Percentiles rank a stretch among this genome's conserved stretches.
phyloP scores from a whole-genome alignment of 2,113 vertebrate species.

The Notechis scutatus region DNA sequence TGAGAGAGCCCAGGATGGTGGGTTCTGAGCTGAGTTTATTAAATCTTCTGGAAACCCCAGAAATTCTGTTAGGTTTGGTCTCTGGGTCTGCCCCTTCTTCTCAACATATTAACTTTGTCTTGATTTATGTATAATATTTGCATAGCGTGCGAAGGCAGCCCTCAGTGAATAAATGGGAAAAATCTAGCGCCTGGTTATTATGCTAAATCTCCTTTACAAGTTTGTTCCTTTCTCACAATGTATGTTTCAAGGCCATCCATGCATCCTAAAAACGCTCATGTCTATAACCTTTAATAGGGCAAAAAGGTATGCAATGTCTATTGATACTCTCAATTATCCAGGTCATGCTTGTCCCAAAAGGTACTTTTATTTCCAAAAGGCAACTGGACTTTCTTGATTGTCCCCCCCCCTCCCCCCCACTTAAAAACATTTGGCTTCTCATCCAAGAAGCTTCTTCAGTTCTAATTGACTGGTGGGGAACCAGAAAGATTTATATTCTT shows the following conservation, averaged over 20 bases:
- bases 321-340: background rate
- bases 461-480: background rate
- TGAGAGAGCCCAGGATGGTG: background rate
- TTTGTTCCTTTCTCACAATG: background rate
- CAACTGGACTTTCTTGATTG: too few species aligned
- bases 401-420: accelerated
- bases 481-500: background rate
- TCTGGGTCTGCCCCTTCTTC: background rate
- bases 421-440: background rate
- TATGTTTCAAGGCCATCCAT: background rate
- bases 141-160: background rate
- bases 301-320: background rate
- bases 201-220: background rate
- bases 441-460: background rate
- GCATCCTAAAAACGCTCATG: background rate
- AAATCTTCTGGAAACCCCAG: background rate
- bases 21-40: background rate
- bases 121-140: background rate
- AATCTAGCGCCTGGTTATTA: background rate
- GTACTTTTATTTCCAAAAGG: too few species aligned
- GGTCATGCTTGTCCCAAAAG: too few species aligned
- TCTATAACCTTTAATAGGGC: background rate
- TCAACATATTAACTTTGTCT: background rate
- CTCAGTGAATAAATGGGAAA: background rate
- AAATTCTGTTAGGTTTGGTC: background rate